Evolutionary conservation across 2,113 vertebrate genomes (phyloP).

Genomic region (Grus americana): DNA sequence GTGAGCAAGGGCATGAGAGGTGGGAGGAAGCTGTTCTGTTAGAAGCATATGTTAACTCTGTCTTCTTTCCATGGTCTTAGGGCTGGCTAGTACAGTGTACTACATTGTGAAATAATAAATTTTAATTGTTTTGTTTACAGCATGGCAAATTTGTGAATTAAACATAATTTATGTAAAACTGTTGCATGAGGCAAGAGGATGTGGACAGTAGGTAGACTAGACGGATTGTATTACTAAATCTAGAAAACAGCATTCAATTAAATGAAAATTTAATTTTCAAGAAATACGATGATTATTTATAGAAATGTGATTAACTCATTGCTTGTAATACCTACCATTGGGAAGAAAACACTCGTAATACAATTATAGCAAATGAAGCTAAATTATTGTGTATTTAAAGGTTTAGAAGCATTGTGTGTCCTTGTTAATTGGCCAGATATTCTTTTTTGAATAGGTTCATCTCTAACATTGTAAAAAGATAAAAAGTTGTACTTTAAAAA

Average conservation of each 20-base stretch:
- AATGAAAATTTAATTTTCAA: slow-evolving; percentile 15
- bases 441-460: background rate
- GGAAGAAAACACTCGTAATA: background rate
- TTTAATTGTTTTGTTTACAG: slow-evolving; percentile 12
- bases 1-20: background rate
- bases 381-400: background rate
- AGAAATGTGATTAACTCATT: slow-evolving; percentile 33
- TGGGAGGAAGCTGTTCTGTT: background rate
- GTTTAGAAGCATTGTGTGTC: background rate
- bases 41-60: background rate
- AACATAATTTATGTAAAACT: background rate
- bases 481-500: background rate
- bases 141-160: background rate
- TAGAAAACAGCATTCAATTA: background rate
- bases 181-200: background rate
- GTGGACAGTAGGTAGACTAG: background rate
- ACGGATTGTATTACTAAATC: background rate
- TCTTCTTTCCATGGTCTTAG: background rate
- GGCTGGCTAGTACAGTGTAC: background rate
- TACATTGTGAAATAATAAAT: background rate
- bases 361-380: background rate
- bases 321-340: background rate
- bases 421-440: background rate
- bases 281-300: background rate
- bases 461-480: background rate